These are phyloP conservation scores for Bujurquina vittata DNA, from an alignment of 2,113 vertebrate species.

Conservation along the genomic window DNA sequence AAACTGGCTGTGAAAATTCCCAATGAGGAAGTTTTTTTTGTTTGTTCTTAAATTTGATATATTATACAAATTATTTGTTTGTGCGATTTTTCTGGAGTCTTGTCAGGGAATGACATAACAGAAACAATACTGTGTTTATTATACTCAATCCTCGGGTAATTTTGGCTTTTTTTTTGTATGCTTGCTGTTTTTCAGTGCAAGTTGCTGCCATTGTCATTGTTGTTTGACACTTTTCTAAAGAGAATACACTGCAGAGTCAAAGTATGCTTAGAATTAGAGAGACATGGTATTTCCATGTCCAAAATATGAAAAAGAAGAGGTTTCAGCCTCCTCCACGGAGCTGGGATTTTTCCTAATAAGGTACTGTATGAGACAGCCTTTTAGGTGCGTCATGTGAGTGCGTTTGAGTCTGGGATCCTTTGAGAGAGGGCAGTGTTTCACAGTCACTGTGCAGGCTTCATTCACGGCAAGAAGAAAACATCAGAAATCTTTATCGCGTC, in stretches of 20 bases:
- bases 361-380: constrained; percentile 25
- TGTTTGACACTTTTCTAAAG: neutral
- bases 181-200: neutral
- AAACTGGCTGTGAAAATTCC: neutral
- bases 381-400: constrained; percentile 20
- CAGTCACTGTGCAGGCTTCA: neutral
- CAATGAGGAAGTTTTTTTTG: neutral
- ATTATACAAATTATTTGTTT: neutral
- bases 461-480: neutral
- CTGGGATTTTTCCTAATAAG: constrained; percentile 53
- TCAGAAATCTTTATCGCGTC: neutral
- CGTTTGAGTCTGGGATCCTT: neutral
- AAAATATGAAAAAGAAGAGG: neutral
- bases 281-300: neutral
- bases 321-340: neutral
- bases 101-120: neutral
- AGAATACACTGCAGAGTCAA: neutral
- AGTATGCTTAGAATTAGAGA: neutral
- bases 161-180: neutral
- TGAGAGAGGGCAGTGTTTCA: constrained; percentile 25
- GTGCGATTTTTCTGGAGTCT: neutral
- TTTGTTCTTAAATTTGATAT: neutral
- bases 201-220: too few species aligned
- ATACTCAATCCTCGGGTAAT: neutral
- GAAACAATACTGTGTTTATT: neutral